Evolutionary conservation across 1,140 invertebrate species (phyloP).

Genomic region (Drosophila santomea): DNA sequence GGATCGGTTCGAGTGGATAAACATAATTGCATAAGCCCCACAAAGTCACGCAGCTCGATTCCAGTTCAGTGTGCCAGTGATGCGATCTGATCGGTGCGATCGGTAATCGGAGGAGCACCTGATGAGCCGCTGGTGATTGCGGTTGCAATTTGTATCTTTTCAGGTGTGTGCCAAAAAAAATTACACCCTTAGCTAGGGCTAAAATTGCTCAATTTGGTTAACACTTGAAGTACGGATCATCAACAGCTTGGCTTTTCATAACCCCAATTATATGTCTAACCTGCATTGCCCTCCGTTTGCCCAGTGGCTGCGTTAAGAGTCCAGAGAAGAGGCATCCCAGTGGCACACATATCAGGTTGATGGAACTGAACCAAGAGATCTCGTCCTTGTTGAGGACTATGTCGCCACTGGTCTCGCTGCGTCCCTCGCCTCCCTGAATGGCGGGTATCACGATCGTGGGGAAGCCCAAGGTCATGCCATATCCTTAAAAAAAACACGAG

Average conservation of each 20-base stretch:
- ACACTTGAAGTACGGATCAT: too few species aligned
- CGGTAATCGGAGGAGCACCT: constrained; percentile 28
- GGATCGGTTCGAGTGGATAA: constrained; percentile 20
- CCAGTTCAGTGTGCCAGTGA: constrained; percentile 68
- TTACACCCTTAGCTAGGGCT: constrained; percentile 9
- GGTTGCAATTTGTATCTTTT: constrained; percentile 15
- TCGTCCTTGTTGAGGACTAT: constrained; percentile 87
- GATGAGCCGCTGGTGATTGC: constrained; percentile 46
- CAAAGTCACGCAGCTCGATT: constrained; percentile 56
- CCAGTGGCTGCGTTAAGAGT: constrained; percentile 88
- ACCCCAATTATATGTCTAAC: constrained; percentile 69
- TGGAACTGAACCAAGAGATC: constrained; percentile 92
- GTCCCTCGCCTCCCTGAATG: constrained; percentile 85
- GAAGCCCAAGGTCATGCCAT: constrained; percentile 91
- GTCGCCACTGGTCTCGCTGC: constrained; percentile 83
- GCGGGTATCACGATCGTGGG: constrained; percentile 91
- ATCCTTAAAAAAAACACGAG: constrained; percentile 84
- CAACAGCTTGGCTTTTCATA: neutral
- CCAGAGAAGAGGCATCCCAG: constrained; percentile 91
- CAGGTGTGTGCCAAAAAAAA: constrained; percentile 27
- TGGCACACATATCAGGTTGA: constrained; percentile 91
- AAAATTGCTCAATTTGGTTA: constrained; percentile 24
- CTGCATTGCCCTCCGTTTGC: constrained; percentile 90
- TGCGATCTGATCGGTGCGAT: constrained; percentile 11
- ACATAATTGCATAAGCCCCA: constrained; percentile 63